These are phyloP conservation scores for Trichoplusia ni DNA, from an alignment of 1,140 invertebrate genomes.

Conservation along the genomic window DNA sequence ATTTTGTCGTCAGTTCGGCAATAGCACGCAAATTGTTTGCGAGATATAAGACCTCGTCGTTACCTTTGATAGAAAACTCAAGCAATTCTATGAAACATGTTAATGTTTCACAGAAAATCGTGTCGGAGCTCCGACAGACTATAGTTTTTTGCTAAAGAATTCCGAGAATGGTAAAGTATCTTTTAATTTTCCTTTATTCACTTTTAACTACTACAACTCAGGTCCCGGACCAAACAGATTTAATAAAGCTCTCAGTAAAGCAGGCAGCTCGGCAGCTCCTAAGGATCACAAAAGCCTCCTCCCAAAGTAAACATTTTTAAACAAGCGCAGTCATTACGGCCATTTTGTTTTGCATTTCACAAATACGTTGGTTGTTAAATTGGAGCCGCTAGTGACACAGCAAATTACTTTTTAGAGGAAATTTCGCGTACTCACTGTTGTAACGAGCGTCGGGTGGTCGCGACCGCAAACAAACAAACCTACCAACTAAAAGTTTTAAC, in stretches of 20 bases:
- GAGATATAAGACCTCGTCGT: no score
- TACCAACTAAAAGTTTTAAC: slow-evolving; percentile 66
- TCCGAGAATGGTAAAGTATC: no score
- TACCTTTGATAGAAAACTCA: no score
- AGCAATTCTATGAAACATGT: no score
- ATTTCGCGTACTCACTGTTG: slow-evolving; percentile 49
- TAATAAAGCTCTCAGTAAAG: slow-evolving; percentile 16
- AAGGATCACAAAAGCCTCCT: slow-evolving; percentile 11
- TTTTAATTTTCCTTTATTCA: no score
- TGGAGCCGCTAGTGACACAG: slow-evolving; percentile 60
- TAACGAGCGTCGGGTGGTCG: slow-evolving; percentile 51
- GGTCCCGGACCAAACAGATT: slow-evolving; percentile 6
- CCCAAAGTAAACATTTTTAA: slow-evolving; percentile 41
- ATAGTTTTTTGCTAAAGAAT: no score
- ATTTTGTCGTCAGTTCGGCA: no score
- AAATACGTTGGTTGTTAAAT: slow-evolving; percentile 55
- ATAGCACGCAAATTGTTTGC: no score
- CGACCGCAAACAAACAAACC: slow-evolving; percentile 59
- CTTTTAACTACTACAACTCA: slow-evolving; percentile 10
- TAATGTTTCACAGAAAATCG: no score
- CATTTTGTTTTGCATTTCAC: slow-evolving; percentile 70
- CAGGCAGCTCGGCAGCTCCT: background rate
- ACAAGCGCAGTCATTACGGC: slow-evolving; percentile 68
- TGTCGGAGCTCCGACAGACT: no score
- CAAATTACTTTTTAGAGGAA: slow-evolving; percentile 62